Percentiles rank a stretch among this genome's conserved stretches.
Conservation (phyloP, 2,797 vertebrate genomes). For the Eulemur coronatus region DNA sequence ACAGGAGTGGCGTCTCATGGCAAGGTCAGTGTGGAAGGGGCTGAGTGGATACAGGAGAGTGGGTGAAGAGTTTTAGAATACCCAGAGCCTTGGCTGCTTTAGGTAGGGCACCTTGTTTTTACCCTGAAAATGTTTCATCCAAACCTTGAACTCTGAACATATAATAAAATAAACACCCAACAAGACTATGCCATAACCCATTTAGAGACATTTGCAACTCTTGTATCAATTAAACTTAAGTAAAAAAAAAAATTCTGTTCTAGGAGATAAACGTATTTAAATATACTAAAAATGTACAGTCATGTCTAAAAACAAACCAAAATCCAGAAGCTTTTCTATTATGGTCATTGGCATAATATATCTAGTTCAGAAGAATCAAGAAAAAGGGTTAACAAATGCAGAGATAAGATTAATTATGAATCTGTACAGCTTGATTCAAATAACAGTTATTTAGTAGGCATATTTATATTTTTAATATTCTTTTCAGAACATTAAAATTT, state of each 20-base stretch:
- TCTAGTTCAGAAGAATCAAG: neutral
- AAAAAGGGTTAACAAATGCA: neutral
- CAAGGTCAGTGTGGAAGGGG: neutral
- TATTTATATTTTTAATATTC: conserved; percentile 60
- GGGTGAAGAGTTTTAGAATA: neutral
- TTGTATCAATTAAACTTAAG: neutral
- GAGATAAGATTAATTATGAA: conserved; percentile 46
- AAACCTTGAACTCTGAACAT: neutral
- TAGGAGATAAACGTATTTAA: conserved; percentile 6
- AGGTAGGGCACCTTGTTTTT: neutral
- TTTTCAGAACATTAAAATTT: conserved; percentile 64
- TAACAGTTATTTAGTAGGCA: conserved; percentile 31
- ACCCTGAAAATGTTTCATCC: neutral
- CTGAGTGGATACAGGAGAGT: neutral
- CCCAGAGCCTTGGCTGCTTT: neutral
- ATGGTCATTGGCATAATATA: neutral
- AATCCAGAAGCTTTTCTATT: neutral
- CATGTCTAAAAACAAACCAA: neutral
- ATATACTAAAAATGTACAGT: neutral
- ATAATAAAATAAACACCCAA: neutral
- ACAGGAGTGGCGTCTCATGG: neutral
- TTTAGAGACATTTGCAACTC: neutral
- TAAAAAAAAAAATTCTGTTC: neutral
- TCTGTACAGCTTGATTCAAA: conserved; percentile 25
- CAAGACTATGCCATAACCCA: neutral